Evolutionary conservation across 1,140 invertebrate genomes (phyloP), one percentile per base, ranked within the genome.

Genomic region (Harpegnathos saltator): DNA sequence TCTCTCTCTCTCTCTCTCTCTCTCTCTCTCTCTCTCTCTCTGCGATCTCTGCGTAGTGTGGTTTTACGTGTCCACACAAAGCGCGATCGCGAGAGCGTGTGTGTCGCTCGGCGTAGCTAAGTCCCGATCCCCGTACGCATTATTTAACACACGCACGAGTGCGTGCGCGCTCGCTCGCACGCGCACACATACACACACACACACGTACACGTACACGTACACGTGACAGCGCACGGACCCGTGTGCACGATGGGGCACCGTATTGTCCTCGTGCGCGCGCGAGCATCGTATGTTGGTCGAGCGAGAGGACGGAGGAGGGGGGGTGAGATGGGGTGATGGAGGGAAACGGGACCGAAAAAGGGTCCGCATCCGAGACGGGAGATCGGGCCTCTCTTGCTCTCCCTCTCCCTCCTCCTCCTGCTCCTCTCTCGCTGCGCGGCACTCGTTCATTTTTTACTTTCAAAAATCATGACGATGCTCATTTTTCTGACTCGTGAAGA

Each of bases 381-480:
- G 66, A 77, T 84, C 81, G 56, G 74, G 74, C 62, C 56, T 81
- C 71, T 75, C 29, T 33, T 33, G 29, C 29, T 33, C 83, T 59
- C 24, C 73, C 77, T 80, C 73, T 48, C 68, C 65, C 68, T 56
- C 63, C 74, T 29, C 3, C 38, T 86, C 77, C 82, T 72, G 74
- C 86, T 85, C 69, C 75, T 84, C 63, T 29, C 85, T 82, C 75
- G 73, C 84, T 44, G 83, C 78, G 62, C 71, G 63, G 72, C 75
- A 87, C 86, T 91, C 90, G 86, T 92, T 94, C 93, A 94, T 94
- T 94, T 94, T 94, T 94, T 94, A 94, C 94, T 94, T 94, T 94
- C 94, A 94, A 94, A 94, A 94, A 94, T 94, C 94, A 94, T 94
- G 94, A 94, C 94, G 93, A 94, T 94, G 94, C 93, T 94, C 93